These are phyloP conservation scores for Vanessa atalanta DNA, from an alignment of 1,140 invertebrate species.

Conservation along the genomic window DNA sequence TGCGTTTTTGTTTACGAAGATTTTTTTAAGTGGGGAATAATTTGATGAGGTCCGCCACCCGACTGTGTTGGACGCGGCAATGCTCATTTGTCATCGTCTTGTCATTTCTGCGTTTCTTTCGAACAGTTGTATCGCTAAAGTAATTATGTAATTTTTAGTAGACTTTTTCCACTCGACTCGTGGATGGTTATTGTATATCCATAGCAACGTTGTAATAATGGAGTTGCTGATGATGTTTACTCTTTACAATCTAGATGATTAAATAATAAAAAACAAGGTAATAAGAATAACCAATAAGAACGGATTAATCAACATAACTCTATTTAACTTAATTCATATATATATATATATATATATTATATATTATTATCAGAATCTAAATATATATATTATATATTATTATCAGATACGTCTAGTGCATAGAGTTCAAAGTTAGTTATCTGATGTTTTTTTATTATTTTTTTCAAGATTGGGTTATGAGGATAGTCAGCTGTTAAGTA, in stretches of 20 bases:
- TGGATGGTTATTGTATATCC: constrained; percentile 19
- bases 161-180: constrained; percentile 59
- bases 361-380: no score
- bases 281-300: not conserved
- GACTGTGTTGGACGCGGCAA: constrained; percentile 71
- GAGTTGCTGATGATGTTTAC: constrained; percentile 19
- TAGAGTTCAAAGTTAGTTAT: no score
- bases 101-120: constrained; percentile 80
- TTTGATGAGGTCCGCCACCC: constrained; percentile 80
- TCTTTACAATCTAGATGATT: constrained; percentile 14
- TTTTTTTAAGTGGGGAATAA: constrained; percentile 80
- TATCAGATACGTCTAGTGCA: no score
- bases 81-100: constrained; percentile 81
- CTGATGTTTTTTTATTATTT: no score
- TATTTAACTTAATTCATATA: not conserved
- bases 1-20: constrained; percentile 79
- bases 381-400: no score
- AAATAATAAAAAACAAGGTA: not conserved
- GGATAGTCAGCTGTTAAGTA: no score
- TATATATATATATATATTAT: no score
- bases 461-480: no score
- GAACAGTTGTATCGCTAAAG: constrained; percentile 75
- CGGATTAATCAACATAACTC: not conserved
- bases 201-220: constrained; percentile 19
- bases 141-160: constrained; percentile 79